phyloP scores from a whole-genome alignment of 2,113 vertebrate species.

The Amblyornis subalaris region DNA sequence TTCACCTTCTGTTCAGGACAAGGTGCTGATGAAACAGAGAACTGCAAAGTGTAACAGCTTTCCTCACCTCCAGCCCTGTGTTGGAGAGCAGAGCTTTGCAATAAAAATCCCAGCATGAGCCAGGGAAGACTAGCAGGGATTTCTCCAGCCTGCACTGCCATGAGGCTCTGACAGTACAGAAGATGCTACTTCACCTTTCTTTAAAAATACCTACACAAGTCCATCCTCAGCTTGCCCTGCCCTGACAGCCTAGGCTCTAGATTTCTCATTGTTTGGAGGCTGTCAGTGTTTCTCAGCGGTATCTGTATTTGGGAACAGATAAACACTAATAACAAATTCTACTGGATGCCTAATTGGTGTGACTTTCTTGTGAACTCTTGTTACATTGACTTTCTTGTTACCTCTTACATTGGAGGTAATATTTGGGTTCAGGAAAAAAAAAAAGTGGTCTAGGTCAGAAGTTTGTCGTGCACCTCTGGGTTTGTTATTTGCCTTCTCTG shows the following conservation, averaged over 20 bases:
- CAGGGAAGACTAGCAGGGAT: not conserved
- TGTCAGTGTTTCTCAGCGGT: not conserved
- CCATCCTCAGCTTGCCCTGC: not conserved
- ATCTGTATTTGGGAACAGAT: not conserved
- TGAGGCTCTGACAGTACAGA: not conserved
- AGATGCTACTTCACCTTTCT: not conserved
- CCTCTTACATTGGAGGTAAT: not conserved
- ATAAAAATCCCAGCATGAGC: not conserved
- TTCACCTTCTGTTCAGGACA: not conserved
- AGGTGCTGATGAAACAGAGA: not conserved
- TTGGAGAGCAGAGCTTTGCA: not conserved
- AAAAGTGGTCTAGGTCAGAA: not conserved
- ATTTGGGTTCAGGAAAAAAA: not conserved
- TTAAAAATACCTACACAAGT: fast-evolving
- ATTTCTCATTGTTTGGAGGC: not conserved
- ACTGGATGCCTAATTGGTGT: not conserved
- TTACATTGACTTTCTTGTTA: not conserved
- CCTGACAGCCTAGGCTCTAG: not conserved
- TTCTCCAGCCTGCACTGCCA: not conserved
- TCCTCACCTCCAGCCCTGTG: not conserved
- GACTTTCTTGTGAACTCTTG: not conserved
- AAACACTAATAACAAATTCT: not conserved
- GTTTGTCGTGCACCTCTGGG: too few species aligned
- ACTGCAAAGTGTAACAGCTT: not conserved
- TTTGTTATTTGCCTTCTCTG: not conserved